Evolutionary conservation across 2,113 vertebrate genomes (phyloP).

Genomic region (Semicossyphus pulcher): DNA sequence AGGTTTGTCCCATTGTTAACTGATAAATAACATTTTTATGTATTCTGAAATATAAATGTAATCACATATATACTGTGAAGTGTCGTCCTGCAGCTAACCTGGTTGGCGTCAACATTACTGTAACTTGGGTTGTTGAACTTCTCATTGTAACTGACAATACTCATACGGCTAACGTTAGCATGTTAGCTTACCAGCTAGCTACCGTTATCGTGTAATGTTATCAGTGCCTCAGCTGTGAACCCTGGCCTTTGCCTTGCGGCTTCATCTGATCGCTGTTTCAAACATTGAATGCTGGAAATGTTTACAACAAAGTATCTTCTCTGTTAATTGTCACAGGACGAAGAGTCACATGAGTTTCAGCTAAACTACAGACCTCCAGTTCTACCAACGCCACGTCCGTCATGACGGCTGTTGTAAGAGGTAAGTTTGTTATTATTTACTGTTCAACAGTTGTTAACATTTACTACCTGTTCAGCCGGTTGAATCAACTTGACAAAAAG

Average conservation of each 20-base stretch:
- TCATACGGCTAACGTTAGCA: slow-evolving; percentile 25
- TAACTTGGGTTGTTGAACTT: neutral
- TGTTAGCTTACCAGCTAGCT: slow-evolving; percentile 9
- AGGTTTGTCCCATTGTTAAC: neutral
- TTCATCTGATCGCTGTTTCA: neutral
- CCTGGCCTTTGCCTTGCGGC: slow-evolving; percentile 12
- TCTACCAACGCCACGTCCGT: neutral
- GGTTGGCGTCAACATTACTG: too few species aligned
- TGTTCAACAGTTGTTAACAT: neutral
- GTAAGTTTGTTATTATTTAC: slow-evolving; percentile 49
- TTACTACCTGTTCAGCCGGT: neutral
- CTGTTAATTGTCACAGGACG: slow-evolving; percentile 30
- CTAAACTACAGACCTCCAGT: neutral
- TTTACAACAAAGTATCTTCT: neutral
- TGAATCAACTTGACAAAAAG: neutral
- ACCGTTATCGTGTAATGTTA: slow-evolving; percentile 14
- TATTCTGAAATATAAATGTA: neutral
- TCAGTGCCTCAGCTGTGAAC: slow-evolving; percentile 11
- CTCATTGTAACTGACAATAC: neutral
- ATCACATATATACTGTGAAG: fast-evolving
- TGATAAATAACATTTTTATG: neutral
- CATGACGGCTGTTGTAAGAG: slow-evolving; percentile 78
- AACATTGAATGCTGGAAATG: fast-evolving
- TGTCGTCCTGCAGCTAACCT: fast-evolving
- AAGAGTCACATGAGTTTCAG: neutral